A percentile compares a stretch with the other conserved stretches of the same genome.
These are phyloP conservation scores for Myopa tessellatipennis DNA, from an alignment of 2,888 invertebrate genomes.

Conservation along the genomic window DNA sequence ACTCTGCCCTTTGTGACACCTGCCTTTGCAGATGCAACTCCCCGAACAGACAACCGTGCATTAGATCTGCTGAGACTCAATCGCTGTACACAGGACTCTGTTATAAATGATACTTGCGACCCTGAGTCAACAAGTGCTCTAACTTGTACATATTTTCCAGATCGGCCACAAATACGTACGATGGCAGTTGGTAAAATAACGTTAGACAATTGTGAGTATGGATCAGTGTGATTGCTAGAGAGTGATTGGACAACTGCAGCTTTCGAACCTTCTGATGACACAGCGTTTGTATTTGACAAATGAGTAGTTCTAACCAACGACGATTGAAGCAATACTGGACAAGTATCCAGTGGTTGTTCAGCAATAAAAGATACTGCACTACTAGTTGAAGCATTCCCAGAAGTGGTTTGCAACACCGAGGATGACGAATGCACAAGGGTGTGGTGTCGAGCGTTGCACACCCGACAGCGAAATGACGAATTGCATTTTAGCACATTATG, in stretches of 20 bases:
- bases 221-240: no score
- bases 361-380: no score
- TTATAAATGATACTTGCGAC: slow-evolving; percentile 36
- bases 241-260: no score
- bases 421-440: slow-evolving; percentile 2
- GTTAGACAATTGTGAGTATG: no score
- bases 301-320: no score
- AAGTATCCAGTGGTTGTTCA: no score
- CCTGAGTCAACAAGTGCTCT: slow-evolving; percentile 29
- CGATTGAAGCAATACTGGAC: no score
- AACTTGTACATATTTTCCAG: background rate
- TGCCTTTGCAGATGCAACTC: slow-evolving; percentile 13
- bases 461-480: slow-evolving; percentile 14
- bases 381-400: slow-evolving; percentile 9
- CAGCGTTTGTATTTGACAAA: no score
- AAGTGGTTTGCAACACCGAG: background rate
- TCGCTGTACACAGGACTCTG: slow-evolving; percentile 26
- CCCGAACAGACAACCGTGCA: slow-evolving; percentile 11
- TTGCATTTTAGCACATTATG: slow-evolving; percentile 3
- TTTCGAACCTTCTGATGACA: no score
- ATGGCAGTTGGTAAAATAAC: no score
- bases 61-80: slow-evolving; percentile 12
- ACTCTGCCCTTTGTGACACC: slow-evolving; percentile 20
- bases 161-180: no score
- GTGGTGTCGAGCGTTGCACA: slow-evolving; percentile 16